Evolutionary conservation across 2,797 vertebrate species (phyloP), one percentile per base, ranked within the genome.

Genomic region (Ctenochaetus hawaiiensis): DNA sequence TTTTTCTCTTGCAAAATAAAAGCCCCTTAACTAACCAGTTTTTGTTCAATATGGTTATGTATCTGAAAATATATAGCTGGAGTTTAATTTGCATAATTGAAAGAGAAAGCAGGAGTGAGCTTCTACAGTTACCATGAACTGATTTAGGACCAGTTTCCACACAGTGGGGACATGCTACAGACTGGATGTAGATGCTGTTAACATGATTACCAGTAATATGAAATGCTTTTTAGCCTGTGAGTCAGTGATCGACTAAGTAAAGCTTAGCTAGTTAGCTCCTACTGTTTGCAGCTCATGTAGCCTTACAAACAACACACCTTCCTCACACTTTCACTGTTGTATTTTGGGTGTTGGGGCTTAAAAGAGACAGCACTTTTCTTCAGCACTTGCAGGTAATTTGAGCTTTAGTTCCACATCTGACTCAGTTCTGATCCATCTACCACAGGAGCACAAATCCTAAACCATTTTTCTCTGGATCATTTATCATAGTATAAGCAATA

Each of bases 401-500:
- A 20, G 20, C 45, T n/a, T 20, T 48, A 8, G 0, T 57, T 79
- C 34, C 22, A 60, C 22, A 34, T 65, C 18, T 23, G 62, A 63
- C n/a, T 43, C 48, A 18, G 16, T 41, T 61, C 17, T 48, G 54
- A 61, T 74, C 43, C 8, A n/a, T 67, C 54, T 51, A 39, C 45
- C n/a, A 58, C 45, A 54, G 26, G 2, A 39, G 13, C 62, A 45
- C 63, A 47, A 37, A 66, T 44, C 43, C 44, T 51, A 34, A 57
- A 60, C 23, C 47, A 30, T 17, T 63, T 20, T 63, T 22, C 57
- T 48, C 58, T 53, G 47, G 26, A 30, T 59, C 41, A 74, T 63
- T 74, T 20, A 73, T 64, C 53, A 64, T 64, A n/a, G 77, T 74
- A 82, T 67, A 61, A 68, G 54, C n/a, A 56, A 53, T 58, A 71